These are phyloP conservation scores for Diarsia mendica DNA, from an alignment of 2,888 invertebrate genomes.

Conservation along the genomic window DNA sequence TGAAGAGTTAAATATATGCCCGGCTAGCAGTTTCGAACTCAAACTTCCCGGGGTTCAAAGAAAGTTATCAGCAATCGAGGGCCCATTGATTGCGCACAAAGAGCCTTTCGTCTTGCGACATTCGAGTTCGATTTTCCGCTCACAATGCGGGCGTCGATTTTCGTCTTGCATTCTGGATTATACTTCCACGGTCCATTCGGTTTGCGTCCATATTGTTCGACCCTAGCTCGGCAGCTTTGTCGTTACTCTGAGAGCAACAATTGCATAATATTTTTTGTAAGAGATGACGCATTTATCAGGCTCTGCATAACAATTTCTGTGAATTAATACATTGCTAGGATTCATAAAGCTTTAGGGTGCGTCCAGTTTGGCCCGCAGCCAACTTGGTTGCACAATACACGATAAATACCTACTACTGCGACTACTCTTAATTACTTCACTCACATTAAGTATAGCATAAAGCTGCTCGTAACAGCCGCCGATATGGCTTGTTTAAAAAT, in stretches of 20 bases:
- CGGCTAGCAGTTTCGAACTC: conserved; percentile 73
- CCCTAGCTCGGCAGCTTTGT: conserved; percentile 70
- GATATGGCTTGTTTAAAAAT: conserved; percentile 48
- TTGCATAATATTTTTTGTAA: conserved; percentile 56
- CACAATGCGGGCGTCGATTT: conserved; percentile 86
- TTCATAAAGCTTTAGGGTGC: conserved; percentile 82
- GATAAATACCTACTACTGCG: conserved; percentile 85
- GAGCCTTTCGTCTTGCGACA: conserved; percentile 86
- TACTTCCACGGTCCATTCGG: conserved; percentile 81
- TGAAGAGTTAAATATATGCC: conserved; percentile 72
- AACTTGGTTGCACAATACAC: conserved; percentile 85
- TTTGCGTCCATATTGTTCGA: conserved; percentile 76
- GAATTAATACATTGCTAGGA: conserved; percentile 84
- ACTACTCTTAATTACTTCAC: conserved; percentile 87
- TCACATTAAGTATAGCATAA: conserved; percentile 79
- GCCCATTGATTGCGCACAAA: conserved; percentile 88
- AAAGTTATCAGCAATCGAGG: conserved; percentile 88
- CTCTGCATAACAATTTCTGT: conserved; percentile 77
- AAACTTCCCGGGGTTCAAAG: conserved; percentile 83
- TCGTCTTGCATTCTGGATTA: conserved; percentile 86
- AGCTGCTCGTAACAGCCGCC: conserved; percentile 44
- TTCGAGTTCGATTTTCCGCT: conserved; percentile 87
- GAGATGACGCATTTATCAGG: conserved; percentile 74
- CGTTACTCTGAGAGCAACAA: conserved; percentile 50
- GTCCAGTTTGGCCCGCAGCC: conserved; percentile 83